phyloP scores from a whole-genome alignment of 2,797 vertebrate genomes.

The Typhlichthys eigenmanni region DNA sequence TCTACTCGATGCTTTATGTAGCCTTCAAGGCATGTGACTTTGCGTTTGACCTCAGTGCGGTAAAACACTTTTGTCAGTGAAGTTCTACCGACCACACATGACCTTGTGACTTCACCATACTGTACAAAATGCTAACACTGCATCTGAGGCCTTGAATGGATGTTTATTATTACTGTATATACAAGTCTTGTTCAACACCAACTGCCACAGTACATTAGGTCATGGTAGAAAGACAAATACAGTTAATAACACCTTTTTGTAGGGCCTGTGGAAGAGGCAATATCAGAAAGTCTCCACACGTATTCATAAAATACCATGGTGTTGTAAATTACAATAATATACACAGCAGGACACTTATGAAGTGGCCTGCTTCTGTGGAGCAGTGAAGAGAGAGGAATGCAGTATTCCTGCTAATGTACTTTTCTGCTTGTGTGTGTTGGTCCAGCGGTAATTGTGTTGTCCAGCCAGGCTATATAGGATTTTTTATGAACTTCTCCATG shows the following conservation, averaged over 20 bases:
- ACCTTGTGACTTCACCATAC: constrained; percentile 21
- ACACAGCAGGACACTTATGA: background rate
- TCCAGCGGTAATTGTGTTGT: constrained; percentile 1
- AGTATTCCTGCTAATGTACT: constrained; percentile 3
- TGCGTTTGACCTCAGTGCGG: constrained; percentile 36
- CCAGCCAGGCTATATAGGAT: background rate
- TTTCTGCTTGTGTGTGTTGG: constrained; percentile 8
- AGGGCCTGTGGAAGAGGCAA: constrained; percentile 27
- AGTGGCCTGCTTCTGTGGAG: constrained; percentile 17
- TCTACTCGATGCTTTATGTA: constrained; percentile 42
- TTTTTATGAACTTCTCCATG: constrained; percentile 11
- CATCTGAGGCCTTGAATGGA: constrained; percentile 31
- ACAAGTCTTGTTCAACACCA: background rate
- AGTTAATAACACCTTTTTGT: constrained; percentile 5
- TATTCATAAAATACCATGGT: constrained; percentile 29
- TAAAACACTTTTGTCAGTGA: constrained; percentile 41
- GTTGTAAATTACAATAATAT: constrained; percentile 28
- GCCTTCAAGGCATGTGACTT: constrained; percentile 43
- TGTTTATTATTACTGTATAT: constrained; percentile 19
- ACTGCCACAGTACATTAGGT: background rate
- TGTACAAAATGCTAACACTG: constrained; percentile 33
- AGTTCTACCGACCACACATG: constrained; percentile 34
- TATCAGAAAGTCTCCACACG: constrained; percentile 2
- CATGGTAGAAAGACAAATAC: constrained; percentile 25
- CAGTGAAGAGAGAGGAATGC: constrained; percentile 29